Base-by-base conservation (phyloP, 1,140 invertebrate genomes). In the Anoplolepis gracilipes region DNA sequence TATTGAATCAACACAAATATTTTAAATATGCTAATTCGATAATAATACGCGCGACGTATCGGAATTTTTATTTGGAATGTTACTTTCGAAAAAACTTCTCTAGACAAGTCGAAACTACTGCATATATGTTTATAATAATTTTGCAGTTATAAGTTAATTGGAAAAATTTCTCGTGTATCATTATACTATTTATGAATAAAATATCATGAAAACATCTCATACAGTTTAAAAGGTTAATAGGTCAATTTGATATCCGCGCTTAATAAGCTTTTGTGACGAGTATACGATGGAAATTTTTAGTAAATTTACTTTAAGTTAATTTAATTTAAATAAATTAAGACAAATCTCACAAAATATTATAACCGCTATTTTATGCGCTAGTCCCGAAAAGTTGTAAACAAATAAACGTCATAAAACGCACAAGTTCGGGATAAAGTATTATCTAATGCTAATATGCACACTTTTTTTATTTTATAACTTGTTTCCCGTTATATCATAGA, bases 401-500 rank as follows among this genome's bases (percentile, higher is more conserved):
- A 53, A 64, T 64, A 77, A 77, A 62, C 57, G 57, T 64, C 25
- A 76, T 8, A 46, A 46, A 64, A 46, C 19, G 2, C 46, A 16
- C 5, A 19, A 77, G 36, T 49, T 46, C 57, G 11, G 2, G 25
- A 22, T 77, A 39, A 77, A 64, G 13, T 19, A 19, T 62, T 76
- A 76, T 77, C 75, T n/a, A n/a, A 11, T 59, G 28, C 36, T 75
- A 36, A 49, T 6, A 59, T 8, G 16, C 30, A 33, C 25, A n/a
- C n/a, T 10, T 59, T 76, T 19, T 76, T 76, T 62, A 64, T 13
- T 77, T 49, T 33, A 19, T 13, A 77, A 49, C 4, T 25, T 25
- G 57, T 76, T 61, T 13, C 10, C 13, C 57, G 10, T 61, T 61
- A 25, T 61, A 36, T 36, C 13, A 59, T 36, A 19, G 33, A 57